Conservation (phyloP, 2,888 invertebrate species). For the Dynastes hyllus region DNA sequence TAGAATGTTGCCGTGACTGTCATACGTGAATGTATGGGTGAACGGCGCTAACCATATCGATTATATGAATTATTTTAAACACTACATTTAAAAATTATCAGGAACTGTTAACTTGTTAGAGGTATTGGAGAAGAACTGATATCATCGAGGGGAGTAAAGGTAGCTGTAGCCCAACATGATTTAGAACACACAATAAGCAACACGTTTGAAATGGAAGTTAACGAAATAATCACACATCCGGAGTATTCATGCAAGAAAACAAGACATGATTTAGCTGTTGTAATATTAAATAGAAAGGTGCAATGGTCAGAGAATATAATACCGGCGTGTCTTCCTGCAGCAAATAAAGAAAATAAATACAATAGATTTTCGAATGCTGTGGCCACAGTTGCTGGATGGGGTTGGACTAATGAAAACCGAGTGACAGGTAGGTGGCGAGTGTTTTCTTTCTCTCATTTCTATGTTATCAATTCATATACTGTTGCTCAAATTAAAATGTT, state of each 20-base stretch:
- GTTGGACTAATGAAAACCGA: conserved; percentile 85
- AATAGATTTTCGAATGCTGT: conserved; percentile 74
- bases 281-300: conserved; percentile 79
- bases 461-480: too few species aligned
- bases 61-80: too few species aligned
- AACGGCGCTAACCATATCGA: too few species aligned
- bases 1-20: too few species aligned
- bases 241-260: conserved; percentile 79
- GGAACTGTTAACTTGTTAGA: conserved; percentile 67
- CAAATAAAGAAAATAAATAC: conserved; percentile 70
- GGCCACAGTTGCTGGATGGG: conserved; percentile 90
- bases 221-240: conserved; percentile 81
- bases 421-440: conserved; percentile 72
- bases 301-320: conserved; percentile 80
- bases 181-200: conserved; percentile 75
- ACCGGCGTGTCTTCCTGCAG: conserved; percentile 85
- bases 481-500: too few species aligned
- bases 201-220: conserved; percentile 71
- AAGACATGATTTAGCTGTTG: conserved; percentile 82
- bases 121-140: conserved; percentile 78
- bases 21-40: too few species aligned
- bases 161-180: conserved; percentile 82
- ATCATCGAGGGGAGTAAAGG: conserved; percentile 78
- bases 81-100: too few species aligned
- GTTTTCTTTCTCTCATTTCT: too few species aligned